Base-by-base conservation (phyloP, 2,888 invertebrate species). In the Dinocampus coccinellae region DNA sequence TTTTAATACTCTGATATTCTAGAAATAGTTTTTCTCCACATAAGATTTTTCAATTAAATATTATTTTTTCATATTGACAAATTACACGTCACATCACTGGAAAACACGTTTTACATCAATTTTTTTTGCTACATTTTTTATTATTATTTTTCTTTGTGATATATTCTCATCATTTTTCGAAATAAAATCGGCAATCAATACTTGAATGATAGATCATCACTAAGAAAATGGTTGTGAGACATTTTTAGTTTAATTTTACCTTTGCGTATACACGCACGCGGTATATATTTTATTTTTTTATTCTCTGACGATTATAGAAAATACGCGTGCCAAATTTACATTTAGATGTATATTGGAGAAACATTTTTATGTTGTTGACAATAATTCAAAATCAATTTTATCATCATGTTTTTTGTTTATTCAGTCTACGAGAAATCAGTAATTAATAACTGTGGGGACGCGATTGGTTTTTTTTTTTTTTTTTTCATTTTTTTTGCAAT, bases 1-100 rank as follows among this genome's bases (percentile, higher is more conserved):
- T 29, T 4, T 20, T n/a, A 47, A 47, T 47, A 34, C 58, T 58
- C 9, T 34, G 20, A 34, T 60, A 34, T 9, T 47, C 20, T 20
- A 47, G 47, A 47, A 47, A 47, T 47, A 63, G n/a, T 34, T 55
- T 39, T 53, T 47, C 42, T 26, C 57, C 33, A 20, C n/a, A 33
- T 3, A 20, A 33, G 7, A n/a, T 61, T 22, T 61, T 33, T 58
- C 39, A 20, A 36, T 57, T 42, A 20, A 0, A 20, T 22, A 26
- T 4, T 47, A 0, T 47, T 16, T n/a, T 7, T 16, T 9, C 7
- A 47, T 47, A 16, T 16, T 7, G 20, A n/a, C 7, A 47, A 47
- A 16, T 16, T 47, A 7, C 16, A 16, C 7, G 16, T 47, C 47
- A 47, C 42, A 16, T 47, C 16, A 29, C 16, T 20, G 16, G 16